These are phyloP conservation scores for Papilio xuthus DNA, from an alignment of 1,140 invertebrate species.

Conservation along the genomic window DNA sequence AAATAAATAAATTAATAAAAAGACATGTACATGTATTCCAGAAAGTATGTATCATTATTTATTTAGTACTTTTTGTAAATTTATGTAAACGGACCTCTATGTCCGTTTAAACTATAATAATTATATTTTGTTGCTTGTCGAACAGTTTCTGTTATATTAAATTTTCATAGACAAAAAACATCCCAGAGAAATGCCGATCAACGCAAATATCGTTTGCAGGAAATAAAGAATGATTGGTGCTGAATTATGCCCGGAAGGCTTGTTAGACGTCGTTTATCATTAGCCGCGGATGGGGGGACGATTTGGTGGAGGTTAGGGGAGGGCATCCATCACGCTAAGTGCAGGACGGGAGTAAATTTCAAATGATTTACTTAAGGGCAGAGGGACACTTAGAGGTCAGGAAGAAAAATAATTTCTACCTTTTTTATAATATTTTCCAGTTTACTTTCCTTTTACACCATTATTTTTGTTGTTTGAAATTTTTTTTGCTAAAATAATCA, in stretches of 20 bases:
- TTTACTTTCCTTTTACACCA: not conserved
- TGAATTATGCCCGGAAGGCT: conserved; percentile 50
- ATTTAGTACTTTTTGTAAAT: too few relatives aligned
- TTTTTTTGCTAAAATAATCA: not conserved
- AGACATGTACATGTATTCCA: too few relatives aligned
- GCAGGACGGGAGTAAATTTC: conserved; percentile 56
- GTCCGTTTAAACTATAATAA: too few relatives aligned
- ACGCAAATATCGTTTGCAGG: conserved; percentile 35
- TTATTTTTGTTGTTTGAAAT: not conserved
- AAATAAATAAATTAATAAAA: too few relatives aligned
- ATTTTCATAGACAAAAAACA: conserved; percentile 4
- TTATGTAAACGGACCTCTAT: too few relatives aligned
- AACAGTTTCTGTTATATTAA: too few relatives aligned
- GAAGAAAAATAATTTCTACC: conserved; percentile 7
- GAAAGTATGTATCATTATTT: too few relatives aligned
- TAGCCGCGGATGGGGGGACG: conserved; percentile 45
- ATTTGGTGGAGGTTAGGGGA: conserved; percentile 42
- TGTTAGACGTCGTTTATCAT: conserved; percentile 59
- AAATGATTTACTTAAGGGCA: conserved; percentile 57
- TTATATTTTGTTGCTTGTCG: too few relatives aligned
- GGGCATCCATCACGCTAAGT: conserved; percentile 63
- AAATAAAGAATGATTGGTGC: conserved; percentile 46
- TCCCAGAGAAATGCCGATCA: conserved; percentile 15
- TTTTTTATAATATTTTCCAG: not conserved
- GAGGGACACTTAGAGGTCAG: conserved; percentile 48